Evolutionary conservation across 1,140 invertebrate genomes (phyloP).

Genomic region (Cotesia vestalis): DNA sequence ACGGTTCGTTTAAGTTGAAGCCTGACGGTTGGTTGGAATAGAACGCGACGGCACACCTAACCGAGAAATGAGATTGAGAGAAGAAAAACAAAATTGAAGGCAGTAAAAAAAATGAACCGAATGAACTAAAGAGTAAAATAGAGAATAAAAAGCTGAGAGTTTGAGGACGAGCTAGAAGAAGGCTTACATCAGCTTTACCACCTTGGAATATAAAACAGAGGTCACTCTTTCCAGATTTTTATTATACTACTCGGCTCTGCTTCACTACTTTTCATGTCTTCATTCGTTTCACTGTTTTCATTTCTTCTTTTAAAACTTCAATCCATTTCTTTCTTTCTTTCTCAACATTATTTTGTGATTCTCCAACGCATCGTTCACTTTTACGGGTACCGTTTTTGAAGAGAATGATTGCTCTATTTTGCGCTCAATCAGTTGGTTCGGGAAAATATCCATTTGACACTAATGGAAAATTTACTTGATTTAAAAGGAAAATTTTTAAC

Average conservation of each 20-base stretch:
- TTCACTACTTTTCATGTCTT: background rate
- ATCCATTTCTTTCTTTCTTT: background rate
- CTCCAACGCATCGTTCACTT: no score
- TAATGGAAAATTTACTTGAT: no score
- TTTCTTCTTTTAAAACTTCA: slow-evolving; percentile 5
- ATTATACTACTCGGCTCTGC: slow-evolving; percentile 15
- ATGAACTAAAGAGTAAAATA: slow-evolving; percentile 24
- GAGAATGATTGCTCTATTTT: no score
- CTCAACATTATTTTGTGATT: background rate
- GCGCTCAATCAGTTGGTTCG: no score
- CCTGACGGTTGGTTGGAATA: slow-evolving; percentile 13
- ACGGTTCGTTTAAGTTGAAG: slow-evolving; percentile 7
- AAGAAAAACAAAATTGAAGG: slow-evolving; percentile 10
- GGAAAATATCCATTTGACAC: no score
- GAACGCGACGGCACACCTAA: background rate
- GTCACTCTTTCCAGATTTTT: slow-evolving; percentile 41
- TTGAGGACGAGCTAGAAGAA: slow-evolving; percentile 14
- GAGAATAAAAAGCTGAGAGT: slow-evolving; percentile 7
- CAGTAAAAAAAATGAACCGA: slow-evolving; percentile 11
- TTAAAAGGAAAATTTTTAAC: no score
- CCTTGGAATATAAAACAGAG: slow-evolving; percentile 54
- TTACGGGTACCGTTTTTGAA: no score
- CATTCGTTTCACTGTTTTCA: slow-evolving; percentile 16
- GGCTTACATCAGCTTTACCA: slow-evolving; percentile 52
- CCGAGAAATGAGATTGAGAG: slow-evolving; percentile 3